Percentiles rank a stretch among this genome's conserved stretches.
Evolutionary conservation across 2,888 invertebrate genomes (phyloP).

Genomic region (Nomada fucata): DNA sequence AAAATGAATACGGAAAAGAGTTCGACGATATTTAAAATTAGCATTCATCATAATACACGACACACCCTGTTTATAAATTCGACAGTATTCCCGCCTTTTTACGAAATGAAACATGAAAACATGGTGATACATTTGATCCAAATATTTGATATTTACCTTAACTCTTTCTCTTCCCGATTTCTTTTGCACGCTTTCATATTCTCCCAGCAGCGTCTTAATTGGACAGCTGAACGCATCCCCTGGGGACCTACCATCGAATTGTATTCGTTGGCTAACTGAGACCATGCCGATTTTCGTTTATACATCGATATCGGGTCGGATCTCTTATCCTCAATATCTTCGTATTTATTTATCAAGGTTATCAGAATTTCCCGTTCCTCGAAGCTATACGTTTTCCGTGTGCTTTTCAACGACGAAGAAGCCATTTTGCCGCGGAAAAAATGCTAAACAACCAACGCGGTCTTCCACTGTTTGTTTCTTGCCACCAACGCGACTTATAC

Average conservation of each 20-base stretch:
- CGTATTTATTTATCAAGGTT: constrained; percentile 74
- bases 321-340: constrained; percentile 69
- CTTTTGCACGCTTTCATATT: constrained; percentile 78
- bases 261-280: constrained; percentile 74
- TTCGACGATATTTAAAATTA: no score
- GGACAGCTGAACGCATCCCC: constrained; percentile 71
- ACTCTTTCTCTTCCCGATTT: constrained; percentile 74
- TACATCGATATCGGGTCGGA: constrained; percentile 73
- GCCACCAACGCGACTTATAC: constrained; percentile 4
- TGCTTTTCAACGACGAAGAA: constrained; percentile 71
- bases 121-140: no score
- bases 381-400: constrained; percentile 77
- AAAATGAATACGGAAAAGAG: no score
- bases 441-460: constrained; percentile 29
- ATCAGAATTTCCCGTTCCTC: constrained; percentile 76
- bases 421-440: constrained; percentile 69
- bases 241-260: constrained; percentile 73
- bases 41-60: no score
- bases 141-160: constrained; percentile 60
- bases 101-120: not conserved
- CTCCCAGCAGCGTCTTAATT: constrained; percentile 77
- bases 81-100: not conserved
- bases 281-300: constrained; percentile 77
- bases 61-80: no score
- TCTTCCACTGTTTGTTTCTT: constrained; percentile 58